Evolutionary conservation across 2,888 invertebrate species (phyloP), one percentile per base, ranked within the genome.

Genomic region (Plemyria rubiginata): DNA sequence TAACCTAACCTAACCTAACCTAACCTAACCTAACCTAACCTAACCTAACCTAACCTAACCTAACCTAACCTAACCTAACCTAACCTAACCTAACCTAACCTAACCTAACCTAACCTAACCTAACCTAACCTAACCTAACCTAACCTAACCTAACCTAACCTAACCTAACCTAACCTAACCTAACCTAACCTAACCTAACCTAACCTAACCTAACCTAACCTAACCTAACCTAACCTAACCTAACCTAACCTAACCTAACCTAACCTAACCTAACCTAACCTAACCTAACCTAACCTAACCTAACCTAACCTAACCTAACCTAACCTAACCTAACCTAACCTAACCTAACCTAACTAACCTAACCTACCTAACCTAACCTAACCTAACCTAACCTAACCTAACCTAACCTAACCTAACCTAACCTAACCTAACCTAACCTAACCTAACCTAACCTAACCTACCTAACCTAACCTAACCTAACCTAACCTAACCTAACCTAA

Each of bases 1-100:
- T 70, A 71, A 70, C 72, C 70, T 72, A 68, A 69, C 69, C 72
- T 69, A 69, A 69, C 70, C 67, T 68, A 70, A 69, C 70, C 68
- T 67, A 68, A 70, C 68, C 68, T 66, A 69, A 69, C 71, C 71
- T 69, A 67, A 66, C 67, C 63, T 63, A 64, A 61, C 63, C 67
- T 64, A 65, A 60, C 65, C 68, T 62, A 61, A 62, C 67, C 68
- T 62, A 68, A 64, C 69, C 70, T 65, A 41, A 68, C 70, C 71
- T 68, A 69, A 69, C 71, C 71, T 69, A 69, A 69, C 69, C 68
- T 69, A 69, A 67, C 41, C 67, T 67, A 65, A 65, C 65, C 65
- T 67, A 64, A 64, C 65, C 64, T 67, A 67, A 66, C 67, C 67
- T 69, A 68, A 66, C 64, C 69, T 40, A 64, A 64, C 61, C 61